Conservation (phyloP, 53 echinoderm and acorn worm species). For the Echinarachnius parma region DNA sequence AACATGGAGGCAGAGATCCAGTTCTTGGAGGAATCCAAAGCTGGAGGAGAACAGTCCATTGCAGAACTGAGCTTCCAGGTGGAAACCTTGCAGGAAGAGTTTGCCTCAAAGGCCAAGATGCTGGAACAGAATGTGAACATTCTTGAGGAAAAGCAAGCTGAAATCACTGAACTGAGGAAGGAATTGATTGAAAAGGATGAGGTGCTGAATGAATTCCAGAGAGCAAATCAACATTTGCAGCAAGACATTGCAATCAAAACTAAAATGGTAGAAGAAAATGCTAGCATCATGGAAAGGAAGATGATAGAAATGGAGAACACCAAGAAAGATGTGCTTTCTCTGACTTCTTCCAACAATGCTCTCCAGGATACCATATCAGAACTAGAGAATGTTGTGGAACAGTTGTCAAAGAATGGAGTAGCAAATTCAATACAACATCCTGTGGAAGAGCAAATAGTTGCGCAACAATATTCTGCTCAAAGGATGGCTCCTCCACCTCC, state of each 20-base stretch:
- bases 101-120: constrained; percentile 30
- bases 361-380: not conserved
- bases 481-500: constrained; percentile 13
- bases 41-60: constrained; percentile 39
- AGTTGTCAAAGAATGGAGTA: not conserved
- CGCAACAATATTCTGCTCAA: too few relatives aligned
- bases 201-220: constrained; percentile 9
- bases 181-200: constrained; percentile 39
- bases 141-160: constrained; percentile 34
- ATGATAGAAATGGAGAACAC: constrained; percentile 3
- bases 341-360: not conserved
- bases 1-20: constrained; percentile 24
- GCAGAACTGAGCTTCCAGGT: constrained; percentile 37
- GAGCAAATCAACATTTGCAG: constrained; percentile 6
- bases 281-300: constrained; percentile 24
- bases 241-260: constrained; percentile 27
- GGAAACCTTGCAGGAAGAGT: constrained; percentile 17
- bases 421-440: too few relatives aligned
- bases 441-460: constrained; percentile 12
- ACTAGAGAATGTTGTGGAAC: constrained; percentile 2
- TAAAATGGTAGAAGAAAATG: constrained; percentile 28
- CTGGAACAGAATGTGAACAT: constrained; percentile 23
- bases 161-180: constrained; percentile 32
- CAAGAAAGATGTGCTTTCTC: constrained; percentile 19
- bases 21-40: constrained; percentile 27